Base-by-base conservation (phyloP, 2,113 vertebrate species). In the Hippocampus mohnikei region DNA sequence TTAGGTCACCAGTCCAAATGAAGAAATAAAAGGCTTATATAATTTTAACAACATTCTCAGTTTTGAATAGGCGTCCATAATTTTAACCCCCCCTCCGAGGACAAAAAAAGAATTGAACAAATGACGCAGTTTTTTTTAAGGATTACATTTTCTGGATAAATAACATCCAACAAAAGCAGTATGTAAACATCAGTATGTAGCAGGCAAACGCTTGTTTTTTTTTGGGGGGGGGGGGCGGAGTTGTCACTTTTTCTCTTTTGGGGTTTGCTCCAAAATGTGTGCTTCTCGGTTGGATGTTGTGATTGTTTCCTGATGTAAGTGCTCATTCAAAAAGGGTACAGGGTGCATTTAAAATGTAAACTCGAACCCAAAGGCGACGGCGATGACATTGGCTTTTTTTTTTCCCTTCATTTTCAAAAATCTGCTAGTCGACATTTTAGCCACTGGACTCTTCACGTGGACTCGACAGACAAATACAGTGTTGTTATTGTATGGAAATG, bases 401-500 rank as follows among this genome's bases (percentile, higher is more conserved):
- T 23, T 11, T 9, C 3, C 10, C 40, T 21, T 44, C n/a, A 64
- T 64, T 42, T 23, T 42, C 10, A 2, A n/a, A 23, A 44, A 64
- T 44, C 21, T 60, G 58, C 74, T 74, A 72, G 56, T 81, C 71
- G 76, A 66, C 59, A 66, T 71, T 73, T 78, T 72, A 77, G 70
- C 73, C 66, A 73, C 75, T 71, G 76, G 66, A 64, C 46, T 69
- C 12, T 46, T 46, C 21, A 27, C 15, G 3, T 25, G 63, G 63
- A 65, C 23, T 46, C 42, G n/a, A 42, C n/a, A 27, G 27, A 65
- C 23, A 46, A 65, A 16, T 65, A 11, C 41, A 65, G 63, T 65
- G 63, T 65, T 65, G 63, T 46, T 46, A 46, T 65, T 27, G n/a
- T 65, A 46, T 44, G 18, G 40, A 65, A 46, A 46, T 33, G 41